Evolutionary conservation across 1,140 invertebrate species (phyloP), one percentile per base, ranked within the genome.

Genomic region (Lucilia sericata): DNA sequence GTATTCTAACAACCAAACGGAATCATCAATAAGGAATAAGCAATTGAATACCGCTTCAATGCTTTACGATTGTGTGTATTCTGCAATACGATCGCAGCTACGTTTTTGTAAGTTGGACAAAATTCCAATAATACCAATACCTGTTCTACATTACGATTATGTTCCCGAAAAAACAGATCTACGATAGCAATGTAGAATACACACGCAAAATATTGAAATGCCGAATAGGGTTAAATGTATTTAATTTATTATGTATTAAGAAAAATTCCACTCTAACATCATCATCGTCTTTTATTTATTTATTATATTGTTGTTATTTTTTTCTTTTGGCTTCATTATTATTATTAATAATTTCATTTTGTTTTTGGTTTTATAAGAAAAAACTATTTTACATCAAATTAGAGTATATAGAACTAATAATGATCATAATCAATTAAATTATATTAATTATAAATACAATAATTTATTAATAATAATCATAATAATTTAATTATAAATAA

Each of bases 361-460:
- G 47, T 75, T 12, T 75, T 78, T 78, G 34, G 17, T 84, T 82
- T 84, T 84, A 84, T 84, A 84, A 84, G 84, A 84, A 84, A 70
- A 84, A 82, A 84, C 84, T 84, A 82, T 84, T 82, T 42, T 84
- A 84, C 84, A 84, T 51, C 84, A 84, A 84, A 84, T 82, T 30
- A 84, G 74, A 82, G 74, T 84, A 76, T 82, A 82, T 80, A 80
- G 76, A 80, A 80, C 76, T 80, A 80, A 80, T 80, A 80, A 78
- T 70, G 19, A 70, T 70, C n/a, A 21, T 70, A 70, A 70, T 70
- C n/a, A 70, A 70, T 70, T 19, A 60, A 80, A 80, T 36, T 82
- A 76, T 76, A 84, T 74, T 84, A 84, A 74, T 82, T 65, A 78
- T 84, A 80, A 84, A 70, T 82, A 82, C 78, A 84, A 84, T 84